These are phyloP conservation scores for Eublepharis macularius DNA, from an alignment of 2,113 vertebrate genomes.

Conservation along the genomic window DNA sequence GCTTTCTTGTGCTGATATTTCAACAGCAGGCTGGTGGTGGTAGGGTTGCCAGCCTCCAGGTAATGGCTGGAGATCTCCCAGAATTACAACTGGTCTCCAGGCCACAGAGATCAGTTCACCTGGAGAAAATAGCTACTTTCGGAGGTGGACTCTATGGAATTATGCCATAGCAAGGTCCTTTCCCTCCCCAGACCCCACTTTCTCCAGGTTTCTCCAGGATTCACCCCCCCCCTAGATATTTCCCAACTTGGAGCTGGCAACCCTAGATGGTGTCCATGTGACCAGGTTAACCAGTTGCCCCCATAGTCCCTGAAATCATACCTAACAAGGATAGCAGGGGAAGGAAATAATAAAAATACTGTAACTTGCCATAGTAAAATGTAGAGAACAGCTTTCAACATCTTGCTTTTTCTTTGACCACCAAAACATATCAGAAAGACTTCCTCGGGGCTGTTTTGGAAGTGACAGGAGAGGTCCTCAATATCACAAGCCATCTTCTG, in stretches of 20 bases:
- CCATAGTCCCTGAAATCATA: not conserved
- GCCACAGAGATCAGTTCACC: too few relatives aligned
- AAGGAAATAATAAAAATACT: not conserved
- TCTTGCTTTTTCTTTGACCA: not conserved
- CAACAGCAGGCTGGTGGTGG: not conserved
- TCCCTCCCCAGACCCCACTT: too few relatives aligned
- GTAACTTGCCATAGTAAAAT: not conserved
- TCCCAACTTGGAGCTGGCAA: too few relatives aligned
- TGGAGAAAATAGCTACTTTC: too few relatives aligned
- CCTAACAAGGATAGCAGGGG: not conserved
- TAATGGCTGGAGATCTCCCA: too few relatives aligned
- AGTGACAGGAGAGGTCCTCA: not conserved
- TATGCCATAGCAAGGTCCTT: too few relatives aligned
- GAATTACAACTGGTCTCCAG: too few relatives aligned
- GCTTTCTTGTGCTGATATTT: not conserved
- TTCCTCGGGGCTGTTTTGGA: not conserved
- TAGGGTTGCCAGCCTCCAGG: too few relatives aligned
- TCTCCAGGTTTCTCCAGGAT: too few relatives aligned
- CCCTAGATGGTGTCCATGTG: not conserved
- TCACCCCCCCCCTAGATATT: too few relatives aligned
- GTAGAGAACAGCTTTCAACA: not conserved
- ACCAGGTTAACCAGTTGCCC: conserved; percentile 18
- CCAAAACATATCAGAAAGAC: not conserved
- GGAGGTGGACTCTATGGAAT: too few relatives aligned
- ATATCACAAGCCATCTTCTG: not conserved